phyloP scores from a whole-genome alignment of 2,888 invertebrate species.

The Phyto melanocephala region DNA sequence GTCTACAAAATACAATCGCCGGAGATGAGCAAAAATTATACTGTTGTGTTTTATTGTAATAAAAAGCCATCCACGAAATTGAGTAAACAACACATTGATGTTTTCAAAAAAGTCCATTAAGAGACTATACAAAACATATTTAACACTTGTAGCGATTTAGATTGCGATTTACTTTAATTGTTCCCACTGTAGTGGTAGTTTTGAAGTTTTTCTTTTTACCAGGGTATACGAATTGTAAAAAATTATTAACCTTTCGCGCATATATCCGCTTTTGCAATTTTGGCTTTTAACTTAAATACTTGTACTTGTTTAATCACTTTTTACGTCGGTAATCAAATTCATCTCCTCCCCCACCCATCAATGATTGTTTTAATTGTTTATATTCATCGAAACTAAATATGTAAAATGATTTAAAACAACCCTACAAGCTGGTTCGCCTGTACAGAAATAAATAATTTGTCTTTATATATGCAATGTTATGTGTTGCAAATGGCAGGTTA shows the following conservation, averaged over 20 bases:
- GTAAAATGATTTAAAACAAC: constrained; percentile 55
- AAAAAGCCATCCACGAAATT: too few relatives aligned
- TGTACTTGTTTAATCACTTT: constrained; percentile 4
- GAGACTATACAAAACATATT: too few relatives aligned
- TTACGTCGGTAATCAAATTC: neutral
- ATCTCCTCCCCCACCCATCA: neutral
- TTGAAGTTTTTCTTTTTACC: constrained; percentile 40
- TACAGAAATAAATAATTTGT: constrained; percentile 22
- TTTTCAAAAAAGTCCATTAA: too few relatives aligned
- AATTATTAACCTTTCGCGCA: constrained; percentile 71
- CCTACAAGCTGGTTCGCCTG: neutral
- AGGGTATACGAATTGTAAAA: constrained; percentile 25
- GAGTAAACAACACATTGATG: too few relatives aligned
- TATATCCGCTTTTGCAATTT: constrained; percentile 70
- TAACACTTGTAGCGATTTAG: too few relatives aligned
- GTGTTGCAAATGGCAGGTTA: too few relatives aligned
- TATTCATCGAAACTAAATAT: constrained; percentile 41
- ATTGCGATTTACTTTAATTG: too few relatives aligned
- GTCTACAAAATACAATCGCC: too few relatives aligned
- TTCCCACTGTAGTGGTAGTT: too few relatives aligned
- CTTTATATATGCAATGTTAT: neutral
- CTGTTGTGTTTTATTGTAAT: too few relatives aligned
- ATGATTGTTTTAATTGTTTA: constrained; percentile 19
- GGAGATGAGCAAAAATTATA: too few relatives aligned
- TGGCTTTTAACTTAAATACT: constrained; percentile 58